phyloP scores from a whole-genome alignment of 2,797 vertebrate species.

The Echiichthys vipera region DNA sequence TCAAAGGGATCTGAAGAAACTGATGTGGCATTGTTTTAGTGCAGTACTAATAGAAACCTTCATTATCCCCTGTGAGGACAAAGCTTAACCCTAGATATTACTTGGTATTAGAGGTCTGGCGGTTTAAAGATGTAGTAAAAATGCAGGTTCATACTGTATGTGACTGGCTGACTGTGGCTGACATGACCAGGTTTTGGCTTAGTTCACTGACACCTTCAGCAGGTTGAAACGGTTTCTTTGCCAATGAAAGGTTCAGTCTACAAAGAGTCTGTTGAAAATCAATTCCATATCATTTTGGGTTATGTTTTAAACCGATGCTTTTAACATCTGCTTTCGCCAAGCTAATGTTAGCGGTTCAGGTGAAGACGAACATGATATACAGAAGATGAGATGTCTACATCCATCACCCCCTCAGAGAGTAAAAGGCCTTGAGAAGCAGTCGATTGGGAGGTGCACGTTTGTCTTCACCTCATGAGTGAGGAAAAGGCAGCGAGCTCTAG shows the following conservation, averaged over 20 bases:
- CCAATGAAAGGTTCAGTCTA: conserved; percentile 1
- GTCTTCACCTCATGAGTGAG: conserved; percentile 22
- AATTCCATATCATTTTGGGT: not conserved
- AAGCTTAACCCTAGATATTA: not conserved
- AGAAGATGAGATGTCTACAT: conserved; percentile 52
- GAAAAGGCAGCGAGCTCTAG: conserved; percentile 16
- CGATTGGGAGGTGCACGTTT: conserved; percentile 26
- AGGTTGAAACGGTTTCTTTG: not conserved
- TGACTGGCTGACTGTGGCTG: not conserved
- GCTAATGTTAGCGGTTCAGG: conserved; percentile 25
- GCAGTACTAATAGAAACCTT: not conserved
- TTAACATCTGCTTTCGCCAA: conserved; percentile 8
- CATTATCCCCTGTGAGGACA: not conserved
- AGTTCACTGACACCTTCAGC: not conserved
- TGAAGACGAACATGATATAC: conserved; percentile 30
- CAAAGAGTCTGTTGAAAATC: not conserved
- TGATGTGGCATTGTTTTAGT: not conserved
- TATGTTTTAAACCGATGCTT: conserved; percentile 28
- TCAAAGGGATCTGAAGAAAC: not conserved
- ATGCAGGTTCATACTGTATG: not conserved
- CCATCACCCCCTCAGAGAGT: conserved; percentile 44
- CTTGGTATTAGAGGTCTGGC: not conserved
- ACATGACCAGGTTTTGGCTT: not conserved
- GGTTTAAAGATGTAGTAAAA: not conserved
- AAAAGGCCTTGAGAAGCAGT: conserved; percentile 51